Conservation (phyloP, 2,888 invertebrate species). For the Myopa testacea region DNA sequence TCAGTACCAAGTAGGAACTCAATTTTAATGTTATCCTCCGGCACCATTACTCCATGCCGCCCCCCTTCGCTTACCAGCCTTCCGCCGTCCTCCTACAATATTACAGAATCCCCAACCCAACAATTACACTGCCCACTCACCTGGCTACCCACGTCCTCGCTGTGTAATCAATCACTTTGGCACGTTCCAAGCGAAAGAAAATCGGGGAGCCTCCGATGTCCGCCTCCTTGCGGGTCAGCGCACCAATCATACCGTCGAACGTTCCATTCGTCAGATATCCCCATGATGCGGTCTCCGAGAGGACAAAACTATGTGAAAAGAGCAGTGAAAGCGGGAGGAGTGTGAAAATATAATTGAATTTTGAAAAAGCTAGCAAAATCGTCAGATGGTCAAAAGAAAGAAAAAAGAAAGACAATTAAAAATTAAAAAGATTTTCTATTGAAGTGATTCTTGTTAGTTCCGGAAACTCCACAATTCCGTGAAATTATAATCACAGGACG, state of each 20-base stretch:
- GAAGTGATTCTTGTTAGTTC: no score
- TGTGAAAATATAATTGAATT: constrained; percentile 21
- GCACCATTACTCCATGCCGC: not conserved
- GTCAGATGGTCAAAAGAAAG: constrained; percentile 4
- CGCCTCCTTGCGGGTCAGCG: constrained; percentile 71
- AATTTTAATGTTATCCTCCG: no score
- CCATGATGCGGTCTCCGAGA: constrained; percentile 71
- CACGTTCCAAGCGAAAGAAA: constrained; percentile 75
- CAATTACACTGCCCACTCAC: constrained; percentile 61
- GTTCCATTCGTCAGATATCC: constrained; percentile 73
- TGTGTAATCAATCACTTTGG: constrained; percentile 72
- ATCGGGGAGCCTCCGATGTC: constrained; percentile 78
- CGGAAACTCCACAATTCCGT: not conserved
- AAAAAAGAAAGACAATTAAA: not conserved
- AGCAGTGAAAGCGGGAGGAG: not conserved
- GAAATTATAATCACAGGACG: not conserved
- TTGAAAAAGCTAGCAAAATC: constrained; percentile 3
- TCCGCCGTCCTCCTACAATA: not conserved
- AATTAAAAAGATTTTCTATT: not conserved
- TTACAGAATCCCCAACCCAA: not conserved
- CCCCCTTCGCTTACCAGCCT: no score
- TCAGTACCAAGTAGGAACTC: no score
- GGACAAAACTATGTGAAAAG: constrained; percentile 54
- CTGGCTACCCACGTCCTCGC: constrained; percentile 74
- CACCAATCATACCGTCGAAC: constrained; percentile 76